Evolutionary conservation across 2,888 invertebrate genomes (phyloP), one percentile per base, ranked within the genome.

Genomic region (Lasius fuliginosus): DNA sequence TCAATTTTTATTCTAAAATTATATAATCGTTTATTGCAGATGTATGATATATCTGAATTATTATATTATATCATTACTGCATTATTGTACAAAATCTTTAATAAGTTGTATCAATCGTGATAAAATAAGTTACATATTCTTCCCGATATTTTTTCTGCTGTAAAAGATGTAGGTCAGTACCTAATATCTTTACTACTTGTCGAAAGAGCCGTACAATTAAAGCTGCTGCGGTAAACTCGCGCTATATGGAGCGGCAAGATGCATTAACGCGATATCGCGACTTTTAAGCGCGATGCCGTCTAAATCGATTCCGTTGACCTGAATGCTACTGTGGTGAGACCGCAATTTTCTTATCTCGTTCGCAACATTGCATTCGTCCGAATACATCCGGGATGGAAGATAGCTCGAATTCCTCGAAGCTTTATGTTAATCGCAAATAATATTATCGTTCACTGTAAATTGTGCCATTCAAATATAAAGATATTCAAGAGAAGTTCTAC

Each of bases 291-390:
- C 36, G 33, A 60, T 27, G 15, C 12, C 9, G n/a, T 42, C 36
- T 33, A 73, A 73, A 60, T 49, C 73, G 60, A 46, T 81, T 79
- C 33, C 53, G 18, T 23, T 49, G 69, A 53, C 69, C 79, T 46
- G 73, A 71, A 79, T 46, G 23, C 46, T 23, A 4, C 18, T 3
- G 42, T 23, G 18, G 15, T 69, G 46, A 71, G 46, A 73, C 18
- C 33, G 46, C 73, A 60, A 18, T 73, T 73, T 73, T 15, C 60
- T 81, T 81, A 81, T 81, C 79, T 81, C 46, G 46, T 40, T 62
- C 15, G 18, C 56, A 33, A 79, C 36, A 71, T 71, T 56, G 71
- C 49, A 53, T 53, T 53, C 49, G 71, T 71, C 9, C 23, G 6
- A 73, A 81, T 36, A 36, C 36, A 36, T 36, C 36, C 36, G 46